Conservation (phyloP, 1,140 invertebrate genomes). For the Pseudachorutes palmiensis region DNA sequence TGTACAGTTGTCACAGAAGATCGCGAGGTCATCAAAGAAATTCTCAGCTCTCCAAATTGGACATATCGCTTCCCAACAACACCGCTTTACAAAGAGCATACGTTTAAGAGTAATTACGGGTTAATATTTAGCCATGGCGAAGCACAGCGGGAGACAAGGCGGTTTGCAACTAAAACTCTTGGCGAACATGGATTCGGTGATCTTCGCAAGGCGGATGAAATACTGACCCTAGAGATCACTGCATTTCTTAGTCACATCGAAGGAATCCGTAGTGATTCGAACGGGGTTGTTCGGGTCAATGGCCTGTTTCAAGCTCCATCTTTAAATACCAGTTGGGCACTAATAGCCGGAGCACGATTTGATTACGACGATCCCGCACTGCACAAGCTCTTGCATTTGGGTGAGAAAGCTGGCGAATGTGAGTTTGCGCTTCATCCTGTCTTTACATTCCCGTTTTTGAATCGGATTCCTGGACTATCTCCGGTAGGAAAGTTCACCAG, state of each 20-base stretch:
- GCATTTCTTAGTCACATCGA: not conserved
- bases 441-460: not conserved
- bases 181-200: conserved; percentile 71
- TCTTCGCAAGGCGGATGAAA: conserved; percentile 59
- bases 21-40: not conserved
- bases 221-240: conserved; percentile 43
- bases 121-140: conserved; percentile 62
- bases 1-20: not conserved
- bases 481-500: not conserved
- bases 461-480: not conserved
- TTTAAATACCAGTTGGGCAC: conserved; percentile 61
- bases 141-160: conserved; percentile 73
- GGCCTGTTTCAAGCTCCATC: conserved; percentile 43
- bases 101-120: not conserved
- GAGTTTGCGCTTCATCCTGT: not conserved
- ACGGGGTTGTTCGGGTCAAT: not conserved
- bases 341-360: conserved; percentile 54
- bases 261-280: not conserved
- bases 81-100: not conserved
- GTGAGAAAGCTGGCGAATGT: conserved; percentile 6
- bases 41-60: not conserved
- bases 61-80: not conserved
- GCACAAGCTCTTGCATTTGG: not conserved
- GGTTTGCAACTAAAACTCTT: conserved; percentile 65
- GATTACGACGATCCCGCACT: conserved; percentile 40